Evolutionary conservation across 2,888 invertebrate species (phyloP).

Genomic region (Adelognathus sp.): DNA sequence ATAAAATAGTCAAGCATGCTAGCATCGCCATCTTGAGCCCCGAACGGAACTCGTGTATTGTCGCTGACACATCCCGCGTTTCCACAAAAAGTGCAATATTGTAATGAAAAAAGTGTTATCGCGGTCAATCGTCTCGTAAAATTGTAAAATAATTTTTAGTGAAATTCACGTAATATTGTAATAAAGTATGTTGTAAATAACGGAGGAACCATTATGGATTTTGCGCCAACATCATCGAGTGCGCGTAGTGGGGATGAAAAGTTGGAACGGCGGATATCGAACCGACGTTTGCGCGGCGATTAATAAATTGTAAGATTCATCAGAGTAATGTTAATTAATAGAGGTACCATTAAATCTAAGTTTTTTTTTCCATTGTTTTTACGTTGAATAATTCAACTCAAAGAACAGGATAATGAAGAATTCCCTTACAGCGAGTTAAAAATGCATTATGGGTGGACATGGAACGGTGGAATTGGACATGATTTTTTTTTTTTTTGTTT

Average conservation of each 20-base stretch:
- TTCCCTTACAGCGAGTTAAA: constrained; percentile 41
- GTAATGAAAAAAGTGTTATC: constrained; percentile 52
- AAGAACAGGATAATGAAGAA: constrained; percentile 23
- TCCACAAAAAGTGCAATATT: constrained; percentile 50
- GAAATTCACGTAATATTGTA: constrained; percentile 35
- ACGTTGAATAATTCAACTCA: constrained; percentile 16
- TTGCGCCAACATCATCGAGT: constrained; percentile 68
- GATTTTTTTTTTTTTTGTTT: constrained; percentile 66
- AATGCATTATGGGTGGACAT: constrained; percentile 73
- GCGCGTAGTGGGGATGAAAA: constrained; percentile 67
- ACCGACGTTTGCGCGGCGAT: constrained; percentile 64
- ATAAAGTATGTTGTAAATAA: constrained; percentile 43
- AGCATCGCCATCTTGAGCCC: constrained; percentile 68
- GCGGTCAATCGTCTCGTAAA: constrained; percentile 57
- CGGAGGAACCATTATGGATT: constrained; percentile 70
- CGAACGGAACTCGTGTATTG: constrained; percentile 68
- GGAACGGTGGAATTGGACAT: constrained; percentile 73
- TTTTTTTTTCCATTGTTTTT: constrained; percentile 49
- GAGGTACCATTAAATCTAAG: constrained; percentile 18
- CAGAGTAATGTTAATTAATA: constrained; percentile 45
- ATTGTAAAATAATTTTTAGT: constrained; percentile 59
- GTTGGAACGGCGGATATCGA: constrained; percentile 53
- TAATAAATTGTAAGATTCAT: constrained; percentile 61
- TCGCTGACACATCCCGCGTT: constrained; percentile 63
- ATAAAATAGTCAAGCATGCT: constrained; percentile 24